Conservation (phyloP, 2,113 vertebrate genomes). For the Puffinus mauretanicus region DNA sequence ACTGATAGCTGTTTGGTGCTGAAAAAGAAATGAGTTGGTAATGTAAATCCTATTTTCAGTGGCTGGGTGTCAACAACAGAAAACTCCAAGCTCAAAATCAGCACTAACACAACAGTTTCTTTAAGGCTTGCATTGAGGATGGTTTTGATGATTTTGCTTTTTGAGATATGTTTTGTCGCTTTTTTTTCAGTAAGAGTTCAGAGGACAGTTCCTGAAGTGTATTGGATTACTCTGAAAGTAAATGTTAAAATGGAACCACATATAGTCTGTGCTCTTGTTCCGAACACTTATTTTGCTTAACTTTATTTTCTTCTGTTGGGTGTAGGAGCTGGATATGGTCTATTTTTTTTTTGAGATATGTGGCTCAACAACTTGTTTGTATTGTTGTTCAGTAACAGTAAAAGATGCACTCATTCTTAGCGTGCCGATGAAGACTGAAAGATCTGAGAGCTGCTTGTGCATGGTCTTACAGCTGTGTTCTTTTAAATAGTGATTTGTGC, state of each 20-base stretch:
- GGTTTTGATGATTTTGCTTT: not conserved
- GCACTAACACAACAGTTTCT: not conserved
- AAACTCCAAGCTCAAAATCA: not conserved
- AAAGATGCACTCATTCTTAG: not conserved
- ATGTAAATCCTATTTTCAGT: not conserved
- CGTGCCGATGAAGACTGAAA: fast-evolving
- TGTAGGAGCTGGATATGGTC: not conserved
- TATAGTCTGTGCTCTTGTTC: not conserved
- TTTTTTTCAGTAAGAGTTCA: not conserved
- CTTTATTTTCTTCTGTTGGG: not conserved
- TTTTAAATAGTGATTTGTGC: not conserved
- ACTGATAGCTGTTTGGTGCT: not conserved
- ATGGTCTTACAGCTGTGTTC: not conserved
- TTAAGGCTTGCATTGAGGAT: not conserved
- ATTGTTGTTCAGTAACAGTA: not conserved
- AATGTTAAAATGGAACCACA: not conserved
- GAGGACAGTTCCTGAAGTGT: not conserved
- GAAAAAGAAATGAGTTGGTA: not conserved
- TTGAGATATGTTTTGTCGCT: not conserved
- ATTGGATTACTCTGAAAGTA: not conserved
- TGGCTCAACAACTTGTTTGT: not conserved
- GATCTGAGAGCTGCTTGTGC: not conserved
- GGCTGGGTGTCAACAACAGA: not conserved
- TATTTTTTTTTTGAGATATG: not conserved
- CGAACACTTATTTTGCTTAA: not conserved